Evolutionary conservation across 1,140 invertebrate species (phyloP), one percentile per base, ranked within the genome.

Genomic region (Apis cerana): DNA sequence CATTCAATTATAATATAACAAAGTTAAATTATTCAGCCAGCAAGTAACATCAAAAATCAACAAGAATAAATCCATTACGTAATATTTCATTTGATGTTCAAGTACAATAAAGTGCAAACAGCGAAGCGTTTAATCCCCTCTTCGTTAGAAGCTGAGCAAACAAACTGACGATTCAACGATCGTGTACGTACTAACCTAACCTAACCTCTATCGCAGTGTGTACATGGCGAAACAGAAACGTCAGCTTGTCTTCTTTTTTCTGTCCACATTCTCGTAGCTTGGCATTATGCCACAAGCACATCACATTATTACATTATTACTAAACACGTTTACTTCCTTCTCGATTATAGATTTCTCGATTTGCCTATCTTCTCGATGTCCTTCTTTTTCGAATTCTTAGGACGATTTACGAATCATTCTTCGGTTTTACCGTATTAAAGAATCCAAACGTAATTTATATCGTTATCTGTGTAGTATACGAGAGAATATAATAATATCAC

Each of bases 241-340:
- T 1, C 33, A 43, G 5, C 3, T n/a, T 8, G 2, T 76, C 50
- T 52, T 64, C 43, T 62, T 56, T 33, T 74, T 56, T 61, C 61
- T 54, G 61, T 56, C 27, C 33, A 15, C n/a, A 56, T 68, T n/a
- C 5, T 13, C 23, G n/a, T 19, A 19, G 43, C 72, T 59, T 56
- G 19, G 9, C 43, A 59, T 68, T 61, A 82, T 17, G 21, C 11
- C n/a, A 8, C n/a, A 59, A 50, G 21, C 56, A 75, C n/a, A 13
- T 75, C 50, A 58, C 58, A 50, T 81, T 43, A 69, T 82, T 82
- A 58, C 54, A 68, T 76, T 82, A 82, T 68, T 76, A 82, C 43
- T 65, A 65, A 61, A 50, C 52, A 33, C 50, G 61, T 75, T 65
- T 76, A 54, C 80, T 69, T 76, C 80, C 27, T 61, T 10, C 74